Base-by-base conservation (phyloP, 1,140 invertebrate species). In the Chymomyza costata region DNA sequence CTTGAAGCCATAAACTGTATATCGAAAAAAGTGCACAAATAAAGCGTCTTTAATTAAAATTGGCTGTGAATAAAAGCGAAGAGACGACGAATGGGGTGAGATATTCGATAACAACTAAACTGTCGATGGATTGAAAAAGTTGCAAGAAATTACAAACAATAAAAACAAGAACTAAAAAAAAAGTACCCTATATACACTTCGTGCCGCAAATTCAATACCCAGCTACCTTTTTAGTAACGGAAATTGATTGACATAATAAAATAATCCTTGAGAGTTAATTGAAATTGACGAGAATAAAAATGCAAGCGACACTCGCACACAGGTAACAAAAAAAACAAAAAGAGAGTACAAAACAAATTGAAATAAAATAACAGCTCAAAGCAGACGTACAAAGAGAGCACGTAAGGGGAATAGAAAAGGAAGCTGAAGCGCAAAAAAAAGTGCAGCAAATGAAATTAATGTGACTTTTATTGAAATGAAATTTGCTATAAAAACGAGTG, bases 191-290 rank as follows among this genome's bases (percentile, higher is more conserved):
- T n/a, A n/a, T n/a, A n/a, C n/a, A n/a, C n/a, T n/a, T n/a, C n/a
- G n/a, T n/a, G n/a, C n/a, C n/a, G n/a, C n/a, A n/a, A n/a, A n/a
- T n/a, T n/a, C n/a, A n/a, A n/a, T n/a, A n/a, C n/a, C n/a, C n/a
- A 50, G 57, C 58, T 60, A 66, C 56, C 62, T 78, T 76, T 76
- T 78, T 78, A 76, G 71, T 66, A 64, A 47, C 73, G 71, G 73
- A 78, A 78, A 80, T 78, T 78, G 71, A 80, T 78, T 67, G 73
- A 78, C 73, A 78, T 80, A 78, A 78, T 78, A 78, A 78, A 78
- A 78, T 78, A 78, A 78, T 78, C 71, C 71, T 78, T 70, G 51
- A 78, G 66, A 66, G 73, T 78, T 78, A 78, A 78, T 78, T 78
- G 71, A 78, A 78, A 78, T 67, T 73, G 63, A 78, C 67, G 65